These are phyloP conservation scores for Falco punctatus DNA, from an alignment of 2,113 vertebrate genomes.

Conservation along the genomic window DNA sequence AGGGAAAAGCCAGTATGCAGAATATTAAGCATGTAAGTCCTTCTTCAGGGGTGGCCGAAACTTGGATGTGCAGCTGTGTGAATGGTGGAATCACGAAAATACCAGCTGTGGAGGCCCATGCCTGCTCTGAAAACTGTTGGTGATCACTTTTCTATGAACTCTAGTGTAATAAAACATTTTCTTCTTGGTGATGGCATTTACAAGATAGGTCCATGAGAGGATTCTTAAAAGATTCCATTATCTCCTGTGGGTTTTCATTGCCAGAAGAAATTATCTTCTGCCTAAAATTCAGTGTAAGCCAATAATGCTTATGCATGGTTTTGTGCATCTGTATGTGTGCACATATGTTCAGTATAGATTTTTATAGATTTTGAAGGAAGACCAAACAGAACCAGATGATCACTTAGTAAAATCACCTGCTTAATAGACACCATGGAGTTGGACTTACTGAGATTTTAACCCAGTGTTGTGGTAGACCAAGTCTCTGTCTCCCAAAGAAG, in stretches of 20 bases:
- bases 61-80: neutral
- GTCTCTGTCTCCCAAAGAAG: neutral
- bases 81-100: neutral
- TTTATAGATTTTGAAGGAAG: neutral
- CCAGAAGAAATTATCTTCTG: neutral
- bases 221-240: neutral
- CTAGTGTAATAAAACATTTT: neutral
- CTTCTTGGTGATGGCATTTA: neutral
- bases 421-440: neutral
- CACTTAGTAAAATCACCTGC: neutral
- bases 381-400: neutral
- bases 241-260: neutral
- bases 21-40: neutral
- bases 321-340: neutral
- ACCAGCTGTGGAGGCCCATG: neutral
- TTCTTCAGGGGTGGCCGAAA: neutral
- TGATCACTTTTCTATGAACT: neutral
- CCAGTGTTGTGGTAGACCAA: neutral
- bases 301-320: neutral
- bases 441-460: neutral
- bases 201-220: neutral
- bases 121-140: neutral
- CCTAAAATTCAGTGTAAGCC: neutral
- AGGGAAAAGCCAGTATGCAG: neutral
- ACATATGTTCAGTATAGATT: neutral